Conservation (phyloP, 2,888 invertebrate genomes). For the Sialis fuliginosa region DNA sequence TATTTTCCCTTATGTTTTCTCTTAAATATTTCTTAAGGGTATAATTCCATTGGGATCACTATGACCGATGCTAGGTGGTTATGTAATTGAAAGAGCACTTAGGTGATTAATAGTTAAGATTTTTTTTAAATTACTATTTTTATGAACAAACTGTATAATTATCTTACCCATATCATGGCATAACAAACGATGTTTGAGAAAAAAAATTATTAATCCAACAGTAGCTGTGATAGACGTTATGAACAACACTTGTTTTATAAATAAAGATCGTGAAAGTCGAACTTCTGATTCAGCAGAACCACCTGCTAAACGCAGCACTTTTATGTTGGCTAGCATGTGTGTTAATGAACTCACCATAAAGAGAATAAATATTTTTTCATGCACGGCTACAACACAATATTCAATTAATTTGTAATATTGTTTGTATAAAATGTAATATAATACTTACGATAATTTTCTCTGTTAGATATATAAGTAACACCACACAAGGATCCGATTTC, state of each 20-base stretch:
- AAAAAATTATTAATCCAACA: slow-evolving; percentile 69
- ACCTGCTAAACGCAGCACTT: slow-evolving; percentile 25
- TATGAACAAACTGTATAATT: slow-evolving; percentile 1
- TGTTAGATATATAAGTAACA: slow-evolving; percentile 84
- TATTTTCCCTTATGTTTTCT: no score
- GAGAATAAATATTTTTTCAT: slow-evolving; percentile 79
- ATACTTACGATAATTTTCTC: slow-evolving; percentile 86
- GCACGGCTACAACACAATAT: slow-evolving; percentile 46
- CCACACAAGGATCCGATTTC: slow-evolving; percentile 78
- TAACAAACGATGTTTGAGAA: slow-evolving; percentile 71
- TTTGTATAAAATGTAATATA: neutral
- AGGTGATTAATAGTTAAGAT: no score
- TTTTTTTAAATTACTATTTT: slow-evolving; percentile 2
- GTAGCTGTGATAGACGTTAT: slow-evolving; percentile 61
- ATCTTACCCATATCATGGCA: slow-evolving; percentile 77
- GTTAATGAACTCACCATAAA: slow-evolving; percentile 73
- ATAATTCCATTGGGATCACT: no score
- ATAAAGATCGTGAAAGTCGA: slow-evolving; percentile 15
- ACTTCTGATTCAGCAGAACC: slow-evolving; percentile 13
- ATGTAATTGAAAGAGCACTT: no score
- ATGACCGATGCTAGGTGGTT: no score
- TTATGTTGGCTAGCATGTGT: slow-evolving; percentile 64
- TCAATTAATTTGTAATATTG: no score
- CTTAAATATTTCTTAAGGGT: no score
- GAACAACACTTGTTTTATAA: slow-evolving; percentile 54